Evolutionary conservation across 1,140 invertebrate species (phyloP).

Genomic region (Chlorops oryzae): DNA sequence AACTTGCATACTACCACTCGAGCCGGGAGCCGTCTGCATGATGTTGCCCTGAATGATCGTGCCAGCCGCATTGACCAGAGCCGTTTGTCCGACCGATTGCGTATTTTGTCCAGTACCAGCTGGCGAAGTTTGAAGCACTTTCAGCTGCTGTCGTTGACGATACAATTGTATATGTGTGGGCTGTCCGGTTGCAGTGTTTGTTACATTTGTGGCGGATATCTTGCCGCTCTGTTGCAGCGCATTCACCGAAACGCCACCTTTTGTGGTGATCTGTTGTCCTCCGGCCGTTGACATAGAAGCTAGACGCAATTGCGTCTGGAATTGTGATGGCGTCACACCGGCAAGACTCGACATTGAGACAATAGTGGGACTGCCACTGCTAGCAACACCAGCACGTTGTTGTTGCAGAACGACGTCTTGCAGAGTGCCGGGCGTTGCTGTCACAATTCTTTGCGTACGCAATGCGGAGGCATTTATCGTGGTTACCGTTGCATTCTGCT

Average conservation of each 20-base stretch:
- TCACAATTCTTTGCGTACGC: conserved; percentile 49
- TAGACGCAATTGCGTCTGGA: conserved; percentile 50
- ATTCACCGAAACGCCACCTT: conserved; percentile 47
- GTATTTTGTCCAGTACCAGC: conserved; percentile 22
- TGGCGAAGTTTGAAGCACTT: conserved; percentile 37
- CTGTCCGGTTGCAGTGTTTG: conserved; percentile 50
- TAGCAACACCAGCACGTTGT: conserved; percentile 32
- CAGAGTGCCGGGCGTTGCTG: conserved; percentile 37
- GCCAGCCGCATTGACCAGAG: conserved; percentile 21
- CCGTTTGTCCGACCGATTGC: conserved; percentile 29
- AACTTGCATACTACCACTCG: conserved; percentile 7
- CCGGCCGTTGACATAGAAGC: conserved; percentile 47
- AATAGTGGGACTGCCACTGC: conserved; percentile 46
- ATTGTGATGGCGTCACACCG: conserved; percentile 45
- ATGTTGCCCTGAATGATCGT: conserved; percentile 27
- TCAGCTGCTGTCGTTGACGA: conserved; percentile 50
- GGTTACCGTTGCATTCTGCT: conserved; percentile 46
- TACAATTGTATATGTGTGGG: conserved; percentile 49
- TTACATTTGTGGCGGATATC: conserved; percentile 29
- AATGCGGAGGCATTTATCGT: conserved; percentile 44
- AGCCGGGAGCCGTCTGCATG: conserved; percentile 22
- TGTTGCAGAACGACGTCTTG: conserved; percentile 41
- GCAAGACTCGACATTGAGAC: conserved; percentile 43
- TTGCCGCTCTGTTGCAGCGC: conserved; percentile 47
- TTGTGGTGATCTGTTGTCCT: conserved; percentile 45